Evolutionary conservation across 2,113 vertebrate genomes (phyloP).

Genomic region (Sebastes fasciatus): DNA sequence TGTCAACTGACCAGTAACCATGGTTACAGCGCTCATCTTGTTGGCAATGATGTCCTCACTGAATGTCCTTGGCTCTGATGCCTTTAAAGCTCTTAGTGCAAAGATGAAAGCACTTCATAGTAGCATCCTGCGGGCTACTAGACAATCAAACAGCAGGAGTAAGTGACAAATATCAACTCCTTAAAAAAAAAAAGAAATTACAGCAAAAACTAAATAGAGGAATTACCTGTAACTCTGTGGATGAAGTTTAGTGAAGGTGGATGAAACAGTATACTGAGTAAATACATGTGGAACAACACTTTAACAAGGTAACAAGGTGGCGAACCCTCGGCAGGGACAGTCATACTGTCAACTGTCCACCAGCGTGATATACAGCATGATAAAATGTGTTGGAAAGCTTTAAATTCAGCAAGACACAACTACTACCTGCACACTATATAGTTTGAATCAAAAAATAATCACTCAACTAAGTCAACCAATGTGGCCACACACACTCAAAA

Average conservation of each 20-base stretch:
- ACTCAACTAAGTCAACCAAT: background rate
- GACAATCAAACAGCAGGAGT: slow-evolving; percentile 10
- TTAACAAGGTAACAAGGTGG: background rate
- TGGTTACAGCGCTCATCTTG: slow-evolving; percentile 51
- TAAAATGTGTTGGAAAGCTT: slow-evolving; percentile 26
- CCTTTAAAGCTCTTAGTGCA: slow-evolving; percentile 50
- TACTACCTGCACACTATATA: slow-evolving; percentile 19
- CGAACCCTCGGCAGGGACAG: background rate
- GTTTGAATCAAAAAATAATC: slow-evolving; percentile 3
- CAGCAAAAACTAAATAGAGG: background rate
- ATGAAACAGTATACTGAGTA: background rate
- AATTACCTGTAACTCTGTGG: background rate
- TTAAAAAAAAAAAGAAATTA: background rate
- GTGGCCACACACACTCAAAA: background rate
- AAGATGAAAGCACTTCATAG: slow-evolving; percentile 48
- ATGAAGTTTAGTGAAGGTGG: background rate
- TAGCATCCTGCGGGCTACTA: slow-evolving; percentile 17
- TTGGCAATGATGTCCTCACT: slow-evolving; percentile 44
- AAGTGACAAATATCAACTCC: background rate
- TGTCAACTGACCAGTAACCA: slow-evolving; percentile 69
- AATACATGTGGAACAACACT: background rate
- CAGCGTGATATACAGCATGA: slow-evolving; percentile 1
- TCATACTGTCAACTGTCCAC: background rate
- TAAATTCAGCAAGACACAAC: slow-evolving; percentile 21
- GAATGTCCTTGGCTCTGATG: slow-evolving; percentile 45